phyloP scores from a whole-genome alignment of 2,113 vertebrate genomes.

The Chamaetylas fuelleborni region DNA sequence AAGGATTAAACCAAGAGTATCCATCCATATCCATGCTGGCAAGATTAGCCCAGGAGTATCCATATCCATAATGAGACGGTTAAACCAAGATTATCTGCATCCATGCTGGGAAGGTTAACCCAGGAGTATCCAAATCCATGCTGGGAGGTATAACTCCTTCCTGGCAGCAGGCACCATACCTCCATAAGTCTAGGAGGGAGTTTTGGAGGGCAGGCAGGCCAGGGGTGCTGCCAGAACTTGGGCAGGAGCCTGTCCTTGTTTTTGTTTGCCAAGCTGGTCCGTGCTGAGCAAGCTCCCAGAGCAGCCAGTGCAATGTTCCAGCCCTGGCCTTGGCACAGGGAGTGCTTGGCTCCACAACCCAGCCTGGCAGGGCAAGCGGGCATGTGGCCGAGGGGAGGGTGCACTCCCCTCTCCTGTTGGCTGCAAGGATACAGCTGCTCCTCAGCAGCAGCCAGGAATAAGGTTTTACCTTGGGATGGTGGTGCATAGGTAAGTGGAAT shows the following conservation, averaged over 20 bases:
- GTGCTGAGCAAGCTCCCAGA: background rate
- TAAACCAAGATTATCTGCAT: background rate
- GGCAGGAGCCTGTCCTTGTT: background rate
- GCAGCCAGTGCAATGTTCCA: background rate
- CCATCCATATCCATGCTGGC: background rate
- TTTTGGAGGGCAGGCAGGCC: background rate
- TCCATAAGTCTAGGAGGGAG: background rate
- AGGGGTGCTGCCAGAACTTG: rapidly evolving
- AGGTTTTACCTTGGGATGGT: background rate
- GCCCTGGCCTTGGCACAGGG: background rate
- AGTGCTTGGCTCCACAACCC: background rate
- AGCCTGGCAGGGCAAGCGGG: background rate
- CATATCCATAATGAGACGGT: background rate
- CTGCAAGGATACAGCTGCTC: background rate
- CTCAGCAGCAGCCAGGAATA: background rate
- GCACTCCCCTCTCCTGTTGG: background rate
- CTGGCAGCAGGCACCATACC: background rate
- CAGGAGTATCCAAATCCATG: background rate
- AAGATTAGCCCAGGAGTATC: background rate
- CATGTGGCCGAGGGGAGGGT: background rate
- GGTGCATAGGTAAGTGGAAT: rapidly evolving
- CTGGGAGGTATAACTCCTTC: background rate
- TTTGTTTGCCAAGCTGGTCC: background rate
- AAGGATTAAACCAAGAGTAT: background rate
- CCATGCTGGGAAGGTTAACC: background rate